Evolutionary conservation across 2,888 invertebrate species (phyloP), one percentile per base, ranked within the genome.

Genomic region (Scaptomyza cyrtandrae): DNA sequence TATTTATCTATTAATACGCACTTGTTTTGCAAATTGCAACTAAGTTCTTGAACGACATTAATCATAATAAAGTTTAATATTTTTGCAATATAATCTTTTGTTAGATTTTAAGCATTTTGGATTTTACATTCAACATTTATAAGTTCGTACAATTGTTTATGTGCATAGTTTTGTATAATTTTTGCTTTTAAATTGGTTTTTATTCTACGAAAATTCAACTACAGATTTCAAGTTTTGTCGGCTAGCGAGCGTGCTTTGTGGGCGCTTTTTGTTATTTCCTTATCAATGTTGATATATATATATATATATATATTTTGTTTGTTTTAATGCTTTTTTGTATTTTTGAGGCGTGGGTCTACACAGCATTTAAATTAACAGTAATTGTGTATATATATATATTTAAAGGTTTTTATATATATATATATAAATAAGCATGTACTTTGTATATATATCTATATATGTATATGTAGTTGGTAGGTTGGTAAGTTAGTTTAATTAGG

Each of bases 321-420:
- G 19, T 19, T 39, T 39, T 39, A 39, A 14, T 33, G 10, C 33
- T 19, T 19, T 63, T 58, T 59, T 39, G 57, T 65, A 61, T 55
- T 64, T 61, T 58, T 57, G 82, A 61, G 78, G 73, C 59, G 78
- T 77, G 69, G 46, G 49, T 78, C 78, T 73, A 81, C 71, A 69
- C 71, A 71, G 74, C 84, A 65, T 83, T 73, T 71, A 80, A 68
- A 72, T 85, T 80, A 68, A 71, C 55, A 81, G 64, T 81, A 80
- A 75, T 81, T 54, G 75, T 54, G 75, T 84, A 86, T 74, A 69
- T 76, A 82, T 89, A 82, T 89, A 86, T 82, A 86, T 81, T 79
- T 83, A 83, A 84, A 80, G 54, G 31, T 81, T 54, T 84, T 75
- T 76, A 64, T 79, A 64, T 86, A 78, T 79, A 64, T 85, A 78